These are phyloP conservation scores for Hestina assimilis DNA, from an alignment of 1,140 invertebrate species.

Conservation along the genomic window DNA sequence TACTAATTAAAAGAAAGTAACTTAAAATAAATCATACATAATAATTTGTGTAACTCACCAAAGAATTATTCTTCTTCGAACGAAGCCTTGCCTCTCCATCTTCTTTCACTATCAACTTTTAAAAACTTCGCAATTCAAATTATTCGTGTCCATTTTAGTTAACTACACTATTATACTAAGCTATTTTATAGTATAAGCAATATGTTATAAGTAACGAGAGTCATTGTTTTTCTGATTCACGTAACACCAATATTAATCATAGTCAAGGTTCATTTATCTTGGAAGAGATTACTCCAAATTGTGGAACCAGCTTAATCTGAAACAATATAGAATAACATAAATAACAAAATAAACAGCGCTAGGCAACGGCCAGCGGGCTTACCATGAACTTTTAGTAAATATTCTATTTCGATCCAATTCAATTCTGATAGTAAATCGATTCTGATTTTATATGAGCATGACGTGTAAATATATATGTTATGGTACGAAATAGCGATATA, in stretches of 20 bases:
- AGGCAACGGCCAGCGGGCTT: no score
- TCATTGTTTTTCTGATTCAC: slow-evolving; percentile 29
- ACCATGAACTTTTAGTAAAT: no score
- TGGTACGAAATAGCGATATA: no score
- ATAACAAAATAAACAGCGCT: no score
- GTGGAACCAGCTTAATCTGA: slow-evolving; percentile 19
- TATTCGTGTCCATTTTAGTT: slow-evolving; percentile 46
- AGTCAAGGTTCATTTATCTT: slow-evolving; percentile 6
- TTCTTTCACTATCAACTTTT: slow-evolving; percentile 29
- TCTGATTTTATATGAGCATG: no score
- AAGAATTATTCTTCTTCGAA: slow-evolving; percentile 37
- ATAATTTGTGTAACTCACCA: no score
- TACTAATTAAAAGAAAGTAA: neutral
- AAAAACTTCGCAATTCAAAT: slow-evolving; percentile 3
- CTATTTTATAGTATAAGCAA: slow-evolving; percentile 3
- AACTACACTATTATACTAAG: slow-evolving; percentile 4
- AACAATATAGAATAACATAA: slow-evolving; percentile 20
- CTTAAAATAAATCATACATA: neutral
- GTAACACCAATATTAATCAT: slow-evolving; percentile 37
- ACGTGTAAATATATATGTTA: no score
- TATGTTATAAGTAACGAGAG: slow-evolving; percentile 18
- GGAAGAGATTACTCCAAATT: slow-evolving; percentile 8
- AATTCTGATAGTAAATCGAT: no score
- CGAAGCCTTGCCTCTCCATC: slow-evolving; percentile 41
- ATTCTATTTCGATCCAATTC: no score